These are phyloP conservation scores for Sebastes dallii DNA, from an alignment of 2,797 vertebrate genomes.

Conservation along the genomic window DNA sequence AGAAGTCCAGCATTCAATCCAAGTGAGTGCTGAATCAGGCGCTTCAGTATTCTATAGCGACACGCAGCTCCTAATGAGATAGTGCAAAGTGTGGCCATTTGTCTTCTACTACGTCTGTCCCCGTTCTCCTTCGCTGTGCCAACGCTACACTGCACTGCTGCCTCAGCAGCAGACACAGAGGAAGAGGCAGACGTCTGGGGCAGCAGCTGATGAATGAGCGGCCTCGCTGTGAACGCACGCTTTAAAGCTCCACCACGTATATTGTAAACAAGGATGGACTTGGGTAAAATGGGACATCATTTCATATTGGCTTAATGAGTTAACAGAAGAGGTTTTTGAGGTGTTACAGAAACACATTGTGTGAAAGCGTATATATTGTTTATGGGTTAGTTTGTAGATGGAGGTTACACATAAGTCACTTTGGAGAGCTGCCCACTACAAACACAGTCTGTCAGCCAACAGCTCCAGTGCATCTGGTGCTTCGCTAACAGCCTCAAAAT, in stretches of 20 bases:
- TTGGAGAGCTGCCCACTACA: slow-evolving; percentile 3
- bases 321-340: background rate
- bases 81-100: slow-evolving; percentile 70
- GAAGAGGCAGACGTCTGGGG: slow-evolving; percentile 61
- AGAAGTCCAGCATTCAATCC: slow-evolving; percentile 58
- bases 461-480: background rate
- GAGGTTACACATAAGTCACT: background rate
- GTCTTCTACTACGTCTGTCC: slow-evolving; percentile 70
- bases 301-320: background rate
- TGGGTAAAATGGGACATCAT: slow-evolving; percentile 7
- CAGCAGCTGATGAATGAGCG: slow-evolving; percentile 60
- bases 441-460: background rate
- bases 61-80: slow-evolving; percentile 75
- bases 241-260: slow-evolving; percentile 32
- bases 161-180: slow-evolving; percentile 75
- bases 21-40: slow-evolving; percentile 80
- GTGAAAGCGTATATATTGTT: background rate
- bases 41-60: slow-evolving; percentile 55
- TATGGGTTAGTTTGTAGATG: background rate
- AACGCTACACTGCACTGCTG: slow-evolving; percentile 66
- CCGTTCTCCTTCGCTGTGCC: slow-evolving; percentile 48
- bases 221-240: slow-evolving; percentile 29
- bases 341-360: background rate
- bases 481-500: background rate
- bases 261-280: slow-evolving; percentile 57